Base-by-base conservation (phyloP, 2,888 invertebrate species). In the Pseudolycoriella hygida region DNA sequence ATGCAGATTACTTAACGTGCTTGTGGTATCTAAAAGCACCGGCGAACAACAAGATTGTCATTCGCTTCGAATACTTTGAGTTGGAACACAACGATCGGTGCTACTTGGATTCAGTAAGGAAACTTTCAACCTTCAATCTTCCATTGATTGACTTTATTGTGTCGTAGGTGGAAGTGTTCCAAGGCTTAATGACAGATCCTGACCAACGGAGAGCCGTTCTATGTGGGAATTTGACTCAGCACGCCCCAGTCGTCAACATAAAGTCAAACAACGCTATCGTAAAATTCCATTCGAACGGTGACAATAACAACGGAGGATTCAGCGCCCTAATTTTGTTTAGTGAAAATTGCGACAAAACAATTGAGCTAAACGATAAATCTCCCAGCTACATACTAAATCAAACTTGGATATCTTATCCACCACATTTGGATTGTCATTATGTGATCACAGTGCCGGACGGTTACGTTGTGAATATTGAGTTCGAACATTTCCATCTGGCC, bases 21-120 rank as follows among this genome's bases (percentile, higher is more conserved):
- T 66, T 71, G 0, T 93, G 92, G 92, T 60, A 71, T 46, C 77
- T 92, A 44, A 71, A 71, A 44, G 87, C 87, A 1, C 84, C 80
- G 1, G 52, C 56, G 17, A 70, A 71, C 49, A 75, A 80, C 59
- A 68, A 72, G 39, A 69, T 82, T 8, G 62, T 76, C 8, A 54
- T 86, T n/a, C 73, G 65, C 19, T 69, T 80, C 53, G 61, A 68
- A 37, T 66, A 68, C 42, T 69, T 84, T 47, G 67, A 71, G 39
- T 53, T 79, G 50, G 72, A 77, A 55, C 57, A 59, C 25, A 60
- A 56, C 38, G 14, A 42, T 1, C 54, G 60, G 1, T 85, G 85
- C 56, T 43, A 42, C 1, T 69, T 60, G 53, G 83, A 84, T 57
- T 74, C 67, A n/a, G n/a, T n/a, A n/a, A n/a, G n/a, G n/a, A n/a